Base-by-base conservation (phyloP, 1,140 invertebrate species). In the Drosophila miranda region DNA sequence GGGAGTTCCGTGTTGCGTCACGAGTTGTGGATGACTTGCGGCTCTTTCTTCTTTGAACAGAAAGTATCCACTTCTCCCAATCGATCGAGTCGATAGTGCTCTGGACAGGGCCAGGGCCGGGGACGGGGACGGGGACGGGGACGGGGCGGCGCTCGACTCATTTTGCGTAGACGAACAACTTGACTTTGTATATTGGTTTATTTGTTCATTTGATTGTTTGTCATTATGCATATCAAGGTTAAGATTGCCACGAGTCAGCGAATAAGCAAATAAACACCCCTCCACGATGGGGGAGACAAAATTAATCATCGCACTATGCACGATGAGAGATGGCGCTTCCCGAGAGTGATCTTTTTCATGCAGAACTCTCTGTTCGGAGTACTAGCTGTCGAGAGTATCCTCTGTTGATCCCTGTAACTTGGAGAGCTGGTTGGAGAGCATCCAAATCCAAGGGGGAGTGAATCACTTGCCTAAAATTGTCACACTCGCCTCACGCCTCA, bases 171-270 rank as follows among this genome's bases (percentile, higher is more conserved):
- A 55, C 21, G 11, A 38, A 14, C 57, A 26, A 58, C 14, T 79
- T 67, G 57, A 52, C 43, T 57, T 75, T 70, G 44, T 34, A 28
- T 30, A 61, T 66, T 68, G 43, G 42, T 41, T 30, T 69, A 54
- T 55, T 60, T 77, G 59, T 64, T 59, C 41, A 55, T 46, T 56
- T 62, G 70, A 82, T 82, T 83, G 79, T 62, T 83, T 83, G 63
- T 54, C 42, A 60, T 71, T 84, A 74, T 83, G 76, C 80, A 78
- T 83, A 82, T 79, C 79, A 82, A 83, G 79, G 80, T 69, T 75
- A 60, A 62, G 75, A 79, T 75, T 83, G 70, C 70, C 55, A 79
- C 50, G 34, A 38, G 55, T 60, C 56, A 53, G 55, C 57, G 42
- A 60, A 70, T 69, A 63, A 51, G 45, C 46, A 60, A 54, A 59